A percentile compares a stretch with the other conserved stretches of the same genome.
phyloP scores from a whole-genome alignment of 2,888 invertebrate genomes.

The Melanophora roralis region DNA sequence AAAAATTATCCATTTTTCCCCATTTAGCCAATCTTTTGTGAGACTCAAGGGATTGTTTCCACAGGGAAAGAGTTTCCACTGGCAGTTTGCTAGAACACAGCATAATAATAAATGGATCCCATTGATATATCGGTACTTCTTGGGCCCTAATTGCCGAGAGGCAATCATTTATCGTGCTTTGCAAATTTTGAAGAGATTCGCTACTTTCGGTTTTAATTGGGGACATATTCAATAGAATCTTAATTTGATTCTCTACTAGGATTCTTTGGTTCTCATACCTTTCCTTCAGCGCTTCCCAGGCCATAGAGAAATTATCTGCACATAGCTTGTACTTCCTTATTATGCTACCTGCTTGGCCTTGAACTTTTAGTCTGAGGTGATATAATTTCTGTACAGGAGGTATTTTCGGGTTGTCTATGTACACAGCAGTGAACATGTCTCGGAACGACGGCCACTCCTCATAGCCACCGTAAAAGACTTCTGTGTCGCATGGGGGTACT shows the following conservation, averaged over 20 bases:
- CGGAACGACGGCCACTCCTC: slow-evolving; percentile 21
- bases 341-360: slow-evolving; percentile 5
- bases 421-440: slow-evolving; percentile 18
- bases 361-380: slow-evolving; percentile 22
- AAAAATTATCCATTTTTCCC: slow-evolving; percentile 26
- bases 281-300: slow-evolving; percentile 12
- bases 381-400: not conserved
- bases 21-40: slow-evolving; percentile 15
- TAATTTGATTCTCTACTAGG: slow-evolving; percentile 21
- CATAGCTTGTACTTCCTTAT: not conserved
- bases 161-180: slow-evolving; percentile 30
- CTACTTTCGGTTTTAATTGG: not conserved
- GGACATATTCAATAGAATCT: not conserved
- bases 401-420: not conserved
- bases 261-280: slow-evolving; percentile 28
- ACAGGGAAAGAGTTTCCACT: too few species aligned
- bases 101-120: too few species aligned
- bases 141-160: slow-evolving; percentile 10
- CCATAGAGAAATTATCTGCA: slow-evolving; percentile 7
- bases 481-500: not conserved
- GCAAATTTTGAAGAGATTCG: not conserved
- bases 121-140: slow-evolving; percentile 21
- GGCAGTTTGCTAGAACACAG: too few species aligned
- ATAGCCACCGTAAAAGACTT: not conserved
- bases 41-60: slow-evolving; percentile 20